phyloP scores from a whole-genome alignment of 2,888 invertebrate species.

The Caenorhabditis uteleia region DNA sequence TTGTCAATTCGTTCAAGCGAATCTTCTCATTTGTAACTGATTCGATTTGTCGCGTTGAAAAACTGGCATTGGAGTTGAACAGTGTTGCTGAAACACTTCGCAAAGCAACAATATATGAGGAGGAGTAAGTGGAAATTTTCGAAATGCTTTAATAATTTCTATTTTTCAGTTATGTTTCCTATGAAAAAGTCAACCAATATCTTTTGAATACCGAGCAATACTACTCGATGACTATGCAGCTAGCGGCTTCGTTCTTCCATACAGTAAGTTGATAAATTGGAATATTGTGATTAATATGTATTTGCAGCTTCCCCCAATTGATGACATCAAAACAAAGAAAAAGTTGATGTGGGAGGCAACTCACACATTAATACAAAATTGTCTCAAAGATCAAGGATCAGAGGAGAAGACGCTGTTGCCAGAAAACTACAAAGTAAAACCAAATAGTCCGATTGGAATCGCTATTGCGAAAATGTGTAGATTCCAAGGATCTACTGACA shows the following conservation, averaged over 20 bases:
- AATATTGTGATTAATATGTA: neutral
- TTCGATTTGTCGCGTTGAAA: constrained; percentile 8
- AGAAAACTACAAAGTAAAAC: constrained; percentile 4
- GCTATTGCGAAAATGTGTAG: constrained; percentile 19
- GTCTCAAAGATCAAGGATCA: constrained; percentile 7
- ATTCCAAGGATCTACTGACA: too few relatives aligned
- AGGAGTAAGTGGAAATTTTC: neutral
- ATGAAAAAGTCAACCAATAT: too few relatives aligned
- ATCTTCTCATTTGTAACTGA: constrained; percentile 4
- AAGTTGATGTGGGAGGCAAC: neutral
- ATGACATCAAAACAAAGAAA: too few relatives aligned
- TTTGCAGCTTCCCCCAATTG: neutral
- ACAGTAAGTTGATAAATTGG: constrained; percentile 8
- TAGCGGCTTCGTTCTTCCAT: constrained; percentile 13
- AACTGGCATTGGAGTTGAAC: constrained; percentile 2
- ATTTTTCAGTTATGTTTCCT: too few relatives aligned
- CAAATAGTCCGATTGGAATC: constrained; percentile 26
- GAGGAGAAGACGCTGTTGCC: too few relatives aligned
- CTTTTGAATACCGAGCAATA: too few relatives aligned
- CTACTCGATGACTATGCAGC: too few relatives aligned
- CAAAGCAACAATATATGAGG: constrained; percentile 5
- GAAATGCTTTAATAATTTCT: neutral
- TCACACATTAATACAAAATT: constrained; percentile 11
- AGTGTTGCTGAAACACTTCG: constrained; percentile 3
- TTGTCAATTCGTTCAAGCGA: constrained; percentile 17